Evolutionary conservation across 2,797 vertebrate genomes (phyloP).

Genomic region (Myotis findleyi): DNA sequence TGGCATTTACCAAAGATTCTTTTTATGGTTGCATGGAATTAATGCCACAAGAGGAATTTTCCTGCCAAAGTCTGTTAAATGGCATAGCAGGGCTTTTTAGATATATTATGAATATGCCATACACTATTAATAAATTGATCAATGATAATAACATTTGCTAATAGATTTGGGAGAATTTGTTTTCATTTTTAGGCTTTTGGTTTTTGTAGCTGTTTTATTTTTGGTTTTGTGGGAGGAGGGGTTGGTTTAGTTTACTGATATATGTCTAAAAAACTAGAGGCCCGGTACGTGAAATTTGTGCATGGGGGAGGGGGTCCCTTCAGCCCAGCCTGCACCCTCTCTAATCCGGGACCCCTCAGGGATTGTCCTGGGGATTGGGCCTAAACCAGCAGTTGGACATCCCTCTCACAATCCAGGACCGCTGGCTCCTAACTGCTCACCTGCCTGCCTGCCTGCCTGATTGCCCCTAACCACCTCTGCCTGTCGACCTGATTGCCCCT

Average conservation of each 20-base stretch:
- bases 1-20: conserved; percentile 65
- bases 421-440: too few relatives aligned
- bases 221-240: not conserved
- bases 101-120: not conserved
- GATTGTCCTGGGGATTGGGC: too few relatives aligned
- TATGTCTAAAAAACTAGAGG: not conserved
- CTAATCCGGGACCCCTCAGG: too few relatives aligned
- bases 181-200: not conserved
- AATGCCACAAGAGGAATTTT: conserved; percentile 19
- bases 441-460: too few relatives aligned
- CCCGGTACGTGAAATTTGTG: too few relatives aligned
- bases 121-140: not conserved
- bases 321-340: too few relatives aligned
- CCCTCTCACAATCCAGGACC: too few relatives aligned
- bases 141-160: not conserved
- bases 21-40: conserved; percentile 52
- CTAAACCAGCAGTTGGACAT: too few relatives aligned
- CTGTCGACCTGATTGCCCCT: too few relatives aligned
- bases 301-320: too few relatives aligned
- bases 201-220: not conserved
- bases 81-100: conserved; percentile 38
- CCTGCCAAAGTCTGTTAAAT: conserved; percentile 43
- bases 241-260: conserved; percentile 13
- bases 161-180: not conserved
- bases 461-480: too few relatives aligned